Evolutionary conservation across 2,888 invertebrate species (phyloP), one percentile per base, ranked within the genome.

Genomic region (Drosophila rellima): DNA sequence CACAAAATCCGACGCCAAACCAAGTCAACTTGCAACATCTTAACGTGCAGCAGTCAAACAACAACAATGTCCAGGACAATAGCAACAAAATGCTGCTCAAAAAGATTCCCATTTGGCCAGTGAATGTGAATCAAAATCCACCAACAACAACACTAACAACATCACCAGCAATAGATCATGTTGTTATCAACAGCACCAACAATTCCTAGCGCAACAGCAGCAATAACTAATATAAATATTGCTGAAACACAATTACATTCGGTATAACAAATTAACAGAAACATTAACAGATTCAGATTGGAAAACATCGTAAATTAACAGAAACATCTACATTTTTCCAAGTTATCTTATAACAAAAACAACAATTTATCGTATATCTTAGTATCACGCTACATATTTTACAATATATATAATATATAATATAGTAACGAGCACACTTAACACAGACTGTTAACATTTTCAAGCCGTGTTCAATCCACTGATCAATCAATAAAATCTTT

Each of bases 1-100:
- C 47, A 3, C 52, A 48, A 2, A 59, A 31, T 17, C 17, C 71
- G 1, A 20, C 29, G 29, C 13, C 57, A 18, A 65, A 59, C 20
- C 44, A 57, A 17, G 29, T 52, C 8, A 20, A 37, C 3, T 18
- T 48, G 11, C 56, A 52, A 37, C 70, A 45, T 0, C 40, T 55
- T 18, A 33, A 17, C 15, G 2, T 40, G n/a, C 55, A 40, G 35
- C 70, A 52, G 15, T n/a, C 20, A 15, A 56, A 20, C 8, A 37
- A 15, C 10, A 37, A 23, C 20, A 57, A n/a, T 15, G 29, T 11
- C 3, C 17, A 42, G 8, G 26, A 18, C 29, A 47, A 13, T 17
- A 4, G 10, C 45, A 33, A 33, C 48, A n/a, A 20, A 8, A 10
- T 33, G 33, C n/a, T 50, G 23, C 11, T 10, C 11, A 37, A 37